Conservation (phyloP, 2,888 invertebrate genomes). For the Dynastes tityus region DNA sequence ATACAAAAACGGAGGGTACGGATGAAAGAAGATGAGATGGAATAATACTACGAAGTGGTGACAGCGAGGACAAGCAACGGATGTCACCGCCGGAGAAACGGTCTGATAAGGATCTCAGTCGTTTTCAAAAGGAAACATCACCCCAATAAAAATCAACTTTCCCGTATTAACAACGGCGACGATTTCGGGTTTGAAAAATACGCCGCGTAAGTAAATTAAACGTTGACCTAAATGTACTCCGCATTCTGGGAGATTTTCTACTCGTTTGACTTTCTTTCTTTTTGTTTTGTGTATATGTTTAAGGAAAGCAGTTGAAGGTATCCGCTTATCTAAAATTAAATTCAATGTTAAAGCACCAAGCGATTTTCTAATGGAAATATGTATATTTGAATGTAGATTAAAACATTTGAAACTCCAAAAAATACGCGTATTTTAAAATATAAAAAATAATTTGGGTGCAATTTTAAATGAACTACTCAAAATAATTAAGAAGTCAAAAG, state of each 20-base stretch:
- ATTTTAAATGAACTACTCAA: no score
- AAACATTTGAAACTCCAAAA: no score
- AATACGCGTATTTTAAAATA: no score
- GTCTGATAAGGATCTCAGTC: constrained; percentile 55
- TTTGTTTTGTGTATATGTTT: constrained; percentile 5
- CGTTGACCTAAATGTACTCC: constrained; percentile 48
- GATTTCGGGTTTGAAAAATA: constrained; percentile 40
- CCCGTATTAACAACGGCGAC: constrained; percentile 47
- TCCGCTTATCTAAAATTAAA: no score
- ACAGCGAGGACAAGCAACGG: not conserved
- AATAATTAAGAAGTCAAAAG: no score
- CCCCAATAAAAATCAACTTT: constrained; percentile 54
- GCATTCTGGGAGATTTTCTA: not conserved
- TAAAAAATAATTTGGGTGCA: no score
- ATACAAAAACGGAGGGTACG: constrained; percentile 16
- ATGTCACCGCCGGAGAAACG: constrained; percentile 49
- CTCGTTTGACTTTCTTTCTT: constrained; percentile 3
- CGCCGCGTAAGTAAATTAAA: constrained; percentile 51
- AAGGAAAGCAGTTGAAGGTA: not conserved
- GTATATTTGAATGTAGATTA: no score
- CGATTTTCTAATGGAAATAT: no score
- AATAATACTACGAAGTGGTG: constrained; percentile 26
- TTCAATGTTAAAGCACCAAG: no score
- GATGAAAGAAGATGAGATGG: constrained; percentile 13
- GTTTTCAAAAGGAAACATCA: constrained; percentile 51